These are phyloP conservation scores for Tenualosa thibaudeaui DNA, from an alignment of 2,797 vertebrate genomes.

Conservation along the genomic window DNA sequence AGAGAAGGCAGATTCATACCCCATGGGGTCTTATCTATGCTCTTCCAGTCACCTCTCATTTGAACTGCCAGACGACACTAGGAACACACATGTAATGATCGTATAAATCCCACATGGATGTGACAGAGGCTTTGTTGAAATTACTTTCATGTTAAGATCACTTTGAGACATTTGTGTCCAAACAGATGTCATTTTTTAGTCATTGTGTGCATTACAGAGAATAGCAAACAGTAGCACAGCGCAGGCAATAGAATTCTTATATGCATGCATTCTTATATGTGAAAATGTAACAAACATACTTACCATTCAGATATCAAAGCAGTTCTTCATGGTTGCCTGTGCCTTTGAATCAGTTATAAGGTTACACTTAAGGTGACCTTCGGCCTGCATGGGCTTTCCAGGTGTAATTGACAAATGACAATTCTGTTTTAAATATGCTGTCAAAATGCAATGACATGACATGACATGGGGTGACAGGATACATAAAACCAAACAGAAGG, in stretches of 20 bases:
- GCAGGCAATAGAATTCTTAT: too few relatives aligned
- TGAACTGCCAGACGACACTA: neutral
- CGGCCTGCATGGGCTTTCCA: neutral
- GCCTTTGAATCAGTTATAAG: neutral
- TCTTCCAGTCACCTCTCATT: neutral
- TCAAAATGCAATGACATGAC: neutral
- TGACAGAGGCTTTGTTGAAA: neutral
- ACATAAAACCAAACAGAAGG: neutral
- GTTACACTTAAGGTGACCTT: neutral
- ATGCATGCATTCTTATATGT: neutral
- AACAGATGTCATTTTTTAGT: neutral
- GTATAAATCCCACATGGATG: neutral
- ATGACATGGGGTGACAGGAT: neutral
- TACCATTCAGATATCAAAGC: too few relatives aligned
- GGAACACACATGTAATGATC: neutral
- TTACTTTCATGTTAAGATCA: neutral
- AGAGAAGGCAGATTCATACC: slow-evolving; percentile 11
- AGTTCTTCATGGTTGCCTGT: neutral
- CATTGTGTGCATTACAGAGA: neutral
- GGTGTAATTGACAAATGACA: neutral
- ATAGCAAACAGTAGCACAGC: too few relatives aligned
- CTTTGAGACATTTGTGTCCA: neutral
- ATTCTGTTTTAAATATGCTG: neutral
- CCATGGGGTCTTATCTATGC: neutral
- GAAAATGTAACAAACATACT: too few relatives aligned